A percentile compares a stretch with the other conserved stretches of the same genome.
phyloP scores from a whole-genome alignment of 1,140 invertebrate species.

The Aradophagus sp. region DNA sequence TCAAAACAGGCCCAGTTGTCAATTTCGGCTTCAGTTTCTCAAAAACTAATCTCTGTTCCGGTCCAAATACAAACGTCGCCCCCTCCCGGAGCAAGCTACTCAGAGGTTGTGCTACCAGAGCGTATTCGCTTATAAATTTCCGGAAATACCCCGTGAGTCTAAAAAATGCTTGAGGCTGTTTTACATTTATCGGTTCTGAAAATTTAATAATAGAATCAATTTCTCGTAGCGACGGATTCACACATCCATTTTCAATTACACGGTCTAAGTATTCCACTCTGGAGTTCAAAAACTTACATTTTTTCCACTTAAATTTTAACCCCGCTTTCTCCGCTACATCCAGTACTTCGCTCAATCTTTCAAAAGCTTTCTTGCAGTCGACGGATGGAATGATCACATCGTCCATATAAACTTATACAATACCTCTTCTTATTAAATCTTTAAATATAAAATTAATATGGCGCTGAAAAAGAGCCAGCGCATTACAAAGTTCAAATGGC shows the following conservation, averaged over 20 bases:
- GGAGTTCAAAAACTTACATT: conserved; percentile 1
- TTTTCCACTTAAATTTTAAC: background rate
- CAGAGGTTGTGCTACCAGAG: background rate
- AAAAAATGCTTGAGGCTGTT: conserved; percentile 2
- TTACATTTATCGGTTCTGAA: background rate
- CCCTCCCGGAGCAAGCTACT: background rate
- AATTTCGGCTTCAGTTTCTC: background rate
- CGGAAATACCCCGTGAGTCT: conserved; percentile 5
- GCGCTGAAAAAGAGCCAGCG: conserved; percentile 1
- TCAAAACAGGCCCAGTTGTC: conserved; percentile 1
- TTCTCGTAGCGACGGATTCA: conserved; percentile 1
- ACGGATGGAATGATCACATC: background rate
- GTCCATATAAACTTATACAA: background rate
- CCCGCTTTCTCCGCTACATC: background rate
- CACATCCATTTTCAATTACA: background rate
- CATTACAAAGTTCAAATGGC: conserved; percentile 1
- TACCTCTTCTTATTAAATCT: background rate
- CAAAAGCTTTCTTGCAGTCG: background rate
- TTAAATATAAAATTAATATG: background rate
- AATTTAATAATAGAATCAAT: background rate
- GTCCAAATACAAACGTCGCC: background rate
- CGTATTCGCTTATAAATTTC: conserved; percentile 3
- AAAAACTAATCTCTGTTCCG: conserved; percentile 1
- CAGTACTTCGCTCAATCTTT: background rate
- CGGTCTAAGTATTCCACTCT: background rate